phyloP scores from a whole-genome alignment of 2,797 vertebrate genomes.

The Myiothlypis chrysogaster region DNA sequence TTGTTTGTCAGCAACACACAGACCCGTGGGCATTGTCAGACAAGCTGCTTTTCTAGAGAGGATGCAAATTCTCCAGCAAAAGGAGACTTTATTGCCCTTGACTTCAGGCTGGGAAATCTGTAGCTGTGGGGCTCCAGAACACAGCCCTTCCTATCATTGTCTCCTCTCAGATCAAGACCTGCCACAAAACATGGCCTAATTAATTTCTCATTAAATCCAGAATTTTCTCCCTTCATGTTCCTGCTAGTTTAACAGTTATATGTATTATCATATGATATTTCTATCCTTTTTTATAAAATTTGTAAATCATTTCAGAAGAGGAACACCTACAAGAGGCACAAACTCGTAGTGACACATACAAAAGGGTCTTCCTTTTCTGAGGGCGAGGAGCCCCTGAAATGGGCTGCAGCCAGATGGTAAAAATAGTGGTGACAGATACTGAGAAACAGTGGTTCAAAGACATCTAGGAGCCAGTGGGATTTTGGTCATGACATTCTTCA shows the following conservation, averaged over 20 bases:
- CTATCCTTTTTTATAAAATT: background rate
- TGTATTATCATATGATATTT: background rate
- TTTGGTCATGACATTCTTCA: background rate
- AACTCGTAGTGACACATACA: background rate
- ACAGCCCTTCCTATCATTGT: fast-evolving
- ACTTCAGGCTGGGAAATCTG: background rate
- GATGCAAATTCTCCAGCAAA: background rate
- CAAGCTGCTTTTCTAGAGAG: background rate
- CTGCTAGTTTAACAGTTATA: background rate
- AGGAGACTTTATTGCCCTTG: background rate
- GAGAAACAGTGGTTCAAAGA: background rate
- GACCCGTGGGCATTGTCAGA: background rate
- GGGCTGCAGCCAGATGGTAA: background rate
- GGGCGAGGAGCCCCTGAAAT: background rate
- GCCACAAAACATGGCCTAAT: background rate
- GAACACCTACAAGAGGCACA: background rate
- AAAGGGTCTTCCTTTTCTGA: background rate
- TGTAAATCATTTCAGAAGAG: background rate
- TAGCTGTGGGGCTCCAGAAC: background rate
- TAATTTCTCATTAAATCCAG: background rate
- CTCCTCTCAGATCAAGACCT: background rate
- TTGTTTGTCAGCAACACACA: background rate
- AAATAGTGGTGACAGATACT: fast-evolving
- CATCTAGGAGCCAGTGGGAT: background rate
- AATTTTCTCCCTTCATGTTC: background rate